Base-by-base conservation (phyloP, 2,888 invertebrate species). In the Tenodera sinensis region DNA sequence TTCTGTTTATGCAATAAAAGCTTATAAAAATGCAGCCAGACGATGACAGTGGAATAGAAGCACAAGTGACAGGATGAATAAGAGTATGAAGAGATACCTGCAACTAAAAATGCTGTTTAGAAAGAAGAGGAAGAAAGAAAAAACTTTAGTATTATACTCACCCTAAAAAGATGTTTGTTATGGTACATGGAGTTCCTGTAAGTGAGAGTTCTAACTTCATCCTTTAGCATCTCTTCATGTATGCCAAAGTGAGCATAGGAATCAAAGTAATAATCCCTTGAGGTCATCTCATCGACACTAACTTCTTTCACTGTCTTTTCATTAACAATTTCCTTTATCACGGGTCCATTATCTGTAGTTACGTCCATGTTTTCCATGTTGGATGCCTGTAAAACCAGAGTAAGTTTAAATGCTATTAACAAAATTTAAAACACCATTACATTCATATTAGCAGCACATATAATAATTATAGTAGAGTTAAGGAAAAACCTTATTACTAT, bases 221-320 rank as follows among this genome's bases (percentile, higher is more conserved):
- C 99, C 94, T 99, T 99, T 90, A 99, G 94, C 99, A 99, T 99
- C 94, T 99, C 99, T 94, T 99, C 99, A 93, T 99, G 99, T 92
- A 99, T 99, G 85, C 99, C 99, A 93, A 99, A 99, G 94, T 99
- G 99, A 87, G 99, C 99, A 93, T 99, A 99, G 0, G 99, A 99
- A 94, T 99, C 99, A 93, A 99, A 99, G 93, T 99, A 99, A 93
- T 99, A 99, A 93, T 99, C 99, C 92, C 99, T 96, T 9, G 99
- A 99, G 2, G 99, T 99, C 99, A 99, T 99, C 92, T 99, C 99
- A 91, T 98, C 98, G 0, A 97, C 96, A 2, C 96, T 94, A 8
- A 97, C 95, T 81, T 91, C 91, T 85, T 91, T 90, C 27, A 42
- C 83, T 93, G 86, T 92, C 92, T 90, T 93, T n/a, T 90, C 91